Base-by-base conservation (phyloP, 53 echinoderm and acorn worm species). In the Crossaster papposus region DNA sequence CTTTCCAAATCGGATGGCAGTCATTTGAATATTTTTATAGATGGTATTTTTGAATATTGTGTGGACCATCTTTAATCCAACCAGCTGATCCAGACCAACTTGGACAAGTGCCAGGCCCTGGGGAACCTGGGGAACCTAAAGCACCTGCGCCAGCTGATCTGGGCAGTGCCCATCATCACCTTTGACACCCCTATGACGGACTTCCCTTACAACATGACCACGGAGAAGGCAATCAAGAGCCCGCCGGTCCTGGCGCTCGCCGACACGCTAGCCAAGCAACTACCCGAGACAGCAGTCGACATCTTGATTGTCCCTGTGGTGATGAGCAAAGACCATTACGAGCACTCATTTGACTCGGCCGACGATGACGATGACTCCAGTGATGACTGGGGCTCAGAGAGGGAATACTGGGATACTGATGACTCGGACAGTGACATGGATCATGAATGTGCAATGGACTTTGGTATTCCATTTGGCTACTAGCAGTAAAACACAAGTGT, bases 151-250 rank as follows among this genome's bases (percentile, higher is more conserved):
- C 35, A 30, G 3, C 63, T 87, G 63, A 87, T 20, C 32, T 87
- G 87, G 87, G 87, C 77, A 23, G 87, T 87, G 35, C 87, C 87
- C 38, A 87, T 87, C 77, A 75, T 87, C 32, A 87, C 87, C 62
- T 87, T 76, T 31, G 77, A 87, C 55, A 13, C 30, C 17, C 87
- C 87, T 1, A 26, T 15, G 26, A 34, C 34, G 58, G 29, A 58
- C 30, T 87, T 62, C 87, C 87, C 87, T 13, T 87, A 58, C 87
- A 87, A 87, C 64, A 37, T 87, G 28, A 87, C 87, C 76, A 77
- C 87, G 20, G 87, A 87, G 38, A 77, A 22, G 26, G 87, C 87
- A 2, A 36, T 87, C 76, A 75, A 77, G 77, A 76, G 87, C 44
- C n/a, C 36, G 8, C 23, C 15, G 54, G 87, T 87, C 11, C 54